Evolutionary conservation across 2,888 invertebrate species (phyloP), one percentile per base, ranked within the genome.

Genomic region (Sisyra terminalis): DNA sequence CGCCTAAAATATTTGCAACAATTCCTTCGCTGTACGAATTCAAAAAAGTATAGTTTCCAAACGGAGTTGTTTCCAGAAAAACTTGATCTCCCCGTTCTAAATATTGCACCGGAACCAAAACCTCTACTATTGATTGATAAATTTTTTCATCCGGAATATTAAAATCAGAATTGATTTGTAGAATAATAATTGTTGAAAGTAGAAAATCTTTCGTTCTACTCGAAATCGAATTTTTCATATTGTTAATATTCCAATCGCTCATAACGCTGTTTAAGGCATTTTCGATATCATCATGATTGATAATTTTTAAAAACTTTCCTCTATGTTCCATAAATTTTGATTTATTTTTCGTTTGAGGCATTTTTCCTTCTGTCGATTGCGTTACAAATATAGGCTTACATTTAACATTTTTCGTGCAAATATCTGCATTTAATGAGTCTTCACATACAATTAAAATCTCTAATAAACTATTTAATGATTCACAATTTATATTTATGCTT

Each of bases 21-120:
- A 74, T 59, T 0, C 75, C 76, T 9, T 65, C 55, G 0, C 73
- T 69, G 30, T 69, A 63, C 4, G 74, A 68, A 50, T 71, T 69
- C 7, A 73, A 54, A 50, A 75, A 74, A 9, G 67, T 65, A 58
- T 70, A 53, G 50, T 58, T 59, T 2, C 65, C 65, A 45, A 66
- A 66, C 9, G 65, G 66, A 8, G 63, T 61, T 11, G 53, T 50
- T 44, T 50, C 50, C 11, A 55, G 42, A 38, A 43, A 47, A 9
- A 55, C 41, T 14, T 47, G 48, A 41, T 50, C 46, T 4, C 53
- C 53, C n/a, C 43, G 29, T 13, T 29, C 18, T 11, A 43, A 37
- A 37, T 37, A 37, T n/a, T 37, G 16, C n/a, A 37, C 18, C n/a
- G 37, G 37, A 15, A 37, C 37, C 18, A 37, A 37, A 15, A 17